Evolutionary conservation across 2,888 invertebrate species (phyloP).

Genomic region (Gari tellinella): DNA sequence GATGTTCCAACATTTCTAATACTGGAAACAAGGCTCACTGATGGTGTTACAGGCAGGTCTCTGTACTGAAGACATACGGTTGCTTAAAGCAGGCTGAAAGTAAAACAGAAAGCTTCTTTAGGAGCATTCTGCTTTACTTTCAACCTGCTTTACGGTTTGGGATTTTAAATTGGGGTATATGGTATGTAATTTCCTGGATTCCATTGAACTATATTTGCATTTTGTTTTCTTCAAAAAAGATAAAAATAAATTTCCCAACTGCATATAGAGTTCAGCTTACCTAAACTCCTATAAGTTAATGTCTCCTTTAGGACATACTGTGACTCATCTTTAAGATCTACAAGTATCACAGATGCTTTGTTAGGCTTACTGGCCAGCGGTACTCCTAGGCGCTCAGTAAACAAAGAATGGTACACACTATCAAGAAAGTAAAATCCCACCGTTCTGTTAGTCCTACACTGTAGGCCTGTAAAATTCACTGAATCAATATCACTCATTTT

Average conservation of each 20-base stretch:
- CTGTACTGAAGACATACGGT: no score
- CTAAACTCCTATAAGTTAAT: conserved; percentile 83
- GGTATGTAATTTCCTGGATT: no score
- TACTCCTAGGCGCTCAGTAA: conserved; percentile 91
- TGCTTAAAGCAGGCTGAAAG: no score
- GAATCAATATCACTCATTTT: conserved; percentile 39
- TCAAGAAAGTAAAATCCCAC: conserved; percentile 90
- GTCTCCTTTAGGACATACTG: conserved; percentile 87
- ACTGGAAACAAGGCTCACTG: no score
- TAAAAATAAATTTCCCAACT: background rate
- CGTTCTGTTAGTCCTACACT: conserved; percentile 87
- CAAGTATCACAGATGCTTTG: conserved; percentile 86
- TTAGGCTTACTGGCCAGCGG: conserved; percentile 84
- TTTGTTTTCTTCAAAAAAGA: background rate
- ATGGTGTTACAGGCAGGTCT: no score
- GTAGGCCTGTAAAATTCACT: conserved; percentile 77
- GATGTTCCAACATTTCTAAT: no score
- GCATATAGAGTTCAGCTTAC: no score
- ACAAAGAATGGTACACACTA: conserved; percentile 89
- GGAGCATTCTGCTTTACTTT: no score
- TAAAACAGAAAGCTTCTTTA: no score
- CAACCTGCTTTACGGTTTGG: background rate
- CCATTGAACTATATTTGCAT: no score
- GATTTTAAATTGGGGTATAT: no score
- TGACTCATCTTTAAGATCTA: conserved; percentile 88